A percentile compares a stretch with the other conserved stretches of the same genome.
These are phyloP conservation scores for Drosophila formosana DNA, from an alignment of 2,888 invertebrate genomes.

Conservation along the genomic window DNA sequence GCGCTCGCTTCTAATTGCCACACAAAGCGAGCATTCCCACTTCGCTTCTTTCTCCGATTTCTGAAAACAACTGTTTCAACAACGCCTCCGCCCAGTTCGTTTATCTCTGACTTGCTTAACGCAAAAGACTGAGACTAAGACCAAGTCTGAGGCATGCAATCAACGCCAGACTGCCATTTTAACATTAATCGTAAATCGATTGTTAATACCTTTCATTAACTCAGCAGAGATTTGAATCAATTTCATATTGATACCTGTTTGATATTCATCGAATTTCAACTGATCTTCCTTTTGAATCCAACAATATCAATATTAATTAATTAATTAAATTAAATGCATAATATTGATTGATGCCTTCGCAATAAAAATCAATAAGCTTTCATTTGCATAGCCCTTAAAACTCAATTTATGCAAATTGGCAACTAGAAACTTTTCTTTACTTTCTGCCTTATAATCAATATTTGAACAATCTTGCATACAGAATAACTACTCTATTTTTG, in stretches of 20 bases:
- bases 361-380: too few species aligned
- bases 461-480: neutral
- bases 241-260: too few species aligned
- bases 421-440: neutral
- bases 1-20: neutral
- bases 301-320: too few species aligned
- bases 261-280: too few species aligned
- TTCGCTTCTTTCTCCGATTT: neutral
- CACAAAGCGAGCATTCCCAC: neutral
- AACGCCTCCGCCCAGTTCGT: neutral
- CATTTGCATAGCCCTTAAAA: too few species aligned
- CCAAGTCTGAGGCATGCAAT: too few species aligned
- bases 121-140: neutral
- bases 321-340: too few species aligned
- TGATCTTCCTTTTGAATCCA: too few species aligned
- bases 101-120: neutral
- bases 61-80: neutral
- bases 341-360: too few species aligned
- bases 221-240: too few species aligned
- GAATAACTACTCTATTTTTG: neutral
- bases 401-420: neutral
- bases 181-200: neutral
- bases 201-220: too few species aligned
- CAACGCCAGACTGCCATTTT: too few species aligned
- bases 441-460: neutral